Evolutionary conservation across 2,888 invertebrate genomes (phyloP).

Genomic region (Platynereis dumerilii): DNA sequence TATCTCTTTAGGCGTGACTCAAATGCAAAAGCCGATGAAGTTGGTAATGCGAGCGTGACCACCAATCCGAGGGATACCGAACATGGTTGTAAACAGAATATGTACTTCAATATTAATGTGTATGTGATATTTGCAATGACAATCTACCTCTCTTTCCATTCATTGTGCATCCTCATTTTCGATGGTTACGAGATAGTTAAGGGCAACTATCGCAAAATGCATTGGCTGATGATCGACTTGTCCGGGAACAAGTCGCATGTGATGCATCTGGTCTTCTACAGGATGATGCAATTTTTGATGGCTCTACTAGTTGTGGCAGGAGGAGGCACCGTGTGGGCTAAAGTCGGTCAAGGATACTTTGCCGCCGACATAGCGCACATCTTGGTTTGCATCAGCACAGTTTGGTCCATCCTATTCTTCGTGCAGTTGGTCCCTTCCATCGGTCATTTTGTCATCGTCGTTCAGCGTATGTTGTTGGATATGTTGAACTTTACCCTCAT

Average conservation of each 20-base stretch:
- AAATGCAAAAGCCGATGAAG: no score
- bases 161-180: not conserved
- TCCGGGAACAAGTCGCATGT: not conserved
- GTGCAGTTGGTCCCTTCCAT: slow-evolving; percentile 7
- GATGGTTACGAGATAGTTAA: slow-evolving; percentile 1
- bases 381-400: not conserved
- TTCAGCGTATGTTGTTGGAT: not conserved
- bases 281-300: slow-evolving; percentile 4
- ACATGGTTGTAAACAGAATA: not conserved
- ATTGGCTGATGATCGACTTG: not conserved
- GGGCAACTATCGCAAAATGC: slow-evolving; percentile 5
- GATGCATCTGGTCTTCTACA: not conserved
- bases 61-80: not conserved
- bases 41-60: not conserved
- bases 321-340: not conserved
- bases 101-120: not conserved
- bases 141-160: not conserved
- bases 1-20: no score
- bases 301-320: not conserved
- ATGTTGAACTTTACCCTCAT: not conserved
- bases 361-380: not conserved
- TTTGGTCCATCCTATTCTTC: slow-evolving; percentile 12
- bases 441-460: slow-evolving; percentile 4
- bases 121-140: not conserved
- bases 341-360: not conserved